A percentile compares a stretch with the other conserved stretches of the same genome.
phyloP scores from a whole-genome alignment of 2,113 vertebrate species.

The Cephalopterus ornatus region DNA sequence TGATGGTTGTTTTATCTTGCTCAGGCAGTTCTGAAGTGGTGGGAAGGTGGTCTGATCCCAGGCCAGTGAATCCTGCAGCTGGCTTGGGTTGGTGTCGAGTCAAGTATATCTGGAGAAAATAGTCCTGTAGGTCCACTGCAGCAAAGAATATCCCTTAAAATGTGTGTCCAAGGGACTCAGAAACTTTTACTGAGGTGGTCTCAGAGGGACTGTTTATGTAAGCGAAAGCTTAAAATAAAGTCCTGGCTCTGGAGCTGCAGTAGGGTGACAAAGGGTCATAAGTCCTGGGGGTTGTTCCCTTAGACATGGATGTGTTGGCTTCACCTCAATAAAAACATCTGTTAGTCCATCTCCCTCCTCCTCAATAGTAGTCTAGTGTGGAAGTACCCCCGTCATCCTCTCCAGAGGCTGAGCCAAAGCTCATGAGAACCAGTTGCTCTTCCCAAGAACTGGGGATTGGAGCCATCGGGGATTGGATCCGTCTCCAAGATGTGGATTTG shows the following conservation, averaged over 20 bases:
- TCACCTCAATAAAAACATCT: background rate
- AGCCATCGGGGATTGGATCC: background rate
- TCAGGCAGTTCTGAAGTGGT: background rate
- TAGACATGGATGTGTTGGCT: background rate
- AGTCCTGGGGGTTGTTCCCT: background rate
- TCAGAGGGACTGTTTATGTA: background rate
- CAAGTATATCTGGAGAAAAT: background rate
- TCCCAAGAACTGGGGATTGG: background rate
- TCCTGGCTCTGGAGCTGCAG: background rate
- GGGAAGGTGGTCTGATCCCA: background rate
- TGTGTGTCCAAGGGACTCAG: background rate
- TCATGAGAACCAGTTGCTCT: background rate
- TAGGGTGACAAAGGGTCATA: background rate
- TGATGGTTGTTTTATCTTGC: background rate
- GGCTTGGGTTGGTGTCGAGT: background rate
- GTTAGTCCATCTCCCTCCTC: background rate
- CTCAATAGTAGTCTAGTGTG: background rate
- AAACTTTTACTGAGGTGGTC: background rate
- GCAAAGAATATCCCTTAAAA: background rate
- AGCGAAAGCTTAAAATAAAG: background rate
- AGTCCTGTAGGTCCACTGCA: background rate
- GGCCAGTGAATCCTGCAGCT: background rate
- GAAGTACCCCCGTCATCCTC: fast-evolving
- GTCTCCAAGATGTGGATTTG: fast-evolving
- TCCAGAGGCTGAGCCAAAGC: background rate